These are phyloP conservation scores for Engystomops pustulosus DNA, from an alignment of 2,113 vertebrate genomes.

Conservation along the genomic window DNA sequence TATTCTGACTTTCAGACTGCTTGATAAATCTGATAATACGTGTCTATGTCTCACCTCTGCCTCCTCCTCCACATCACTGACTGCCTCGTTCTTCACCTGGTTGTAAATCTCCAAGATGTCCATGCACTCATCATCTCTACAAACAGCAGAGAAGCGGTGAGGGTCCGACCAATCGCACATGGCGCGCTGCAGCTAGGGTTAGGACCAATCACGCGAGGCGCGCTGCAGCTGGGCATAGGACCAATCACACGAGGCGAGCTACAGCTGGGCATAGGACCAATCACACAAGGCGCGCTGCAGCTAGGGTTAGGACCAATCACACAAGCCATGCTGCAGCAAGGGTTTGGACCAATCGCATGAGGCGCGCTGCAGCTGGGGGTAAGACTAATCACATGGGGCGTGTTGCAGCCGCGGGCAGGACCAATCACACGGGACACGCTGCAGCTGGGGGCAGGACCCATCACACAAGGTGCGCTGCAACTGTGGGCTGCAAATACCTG, in stretches of 20 bases:
- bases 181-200: not conserved
- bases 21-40: too few relatives aligned
- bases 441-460: not conserved
- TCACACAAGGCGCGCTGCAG: too few relatives aligned
- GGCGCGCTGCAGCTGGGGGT: too few relatives aligned
- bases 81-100: conserved; percentile 85
- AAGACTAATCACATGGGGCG: not conserved
- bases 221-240: too few relatives aligned
- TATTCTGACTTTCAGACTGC: too few relatives aligned
- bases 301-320: too few relatives aligned
- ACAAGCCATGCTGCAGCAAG: not conserved
- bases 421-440: not conserved
- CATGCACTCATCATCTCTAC: conserved; percentile 92
- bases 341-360: conserved; percentile 37
- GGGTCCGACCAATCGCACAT: not conserved
- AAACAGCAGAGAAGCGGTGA: conserved; percentile 51
- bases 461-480: not conserved
- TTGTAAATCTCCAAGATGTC: conserved; percentile 91
- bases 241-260: not conserved
- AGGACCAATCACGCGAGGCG: too few relatives aligned
- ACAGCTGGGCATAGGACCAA: not conserved
- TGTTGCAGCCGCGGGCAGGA: not conserved
- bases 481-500: conserved; percentile 75
- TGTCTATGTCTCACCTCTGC: conserved; percentile 72
- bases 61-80: conserved; percentile 85